These are phyloP conservation scores for Cantharis rustica DNA, from an alignment of 2,888 invertebrate genomes.

Conservation along the genomic window DNA sequence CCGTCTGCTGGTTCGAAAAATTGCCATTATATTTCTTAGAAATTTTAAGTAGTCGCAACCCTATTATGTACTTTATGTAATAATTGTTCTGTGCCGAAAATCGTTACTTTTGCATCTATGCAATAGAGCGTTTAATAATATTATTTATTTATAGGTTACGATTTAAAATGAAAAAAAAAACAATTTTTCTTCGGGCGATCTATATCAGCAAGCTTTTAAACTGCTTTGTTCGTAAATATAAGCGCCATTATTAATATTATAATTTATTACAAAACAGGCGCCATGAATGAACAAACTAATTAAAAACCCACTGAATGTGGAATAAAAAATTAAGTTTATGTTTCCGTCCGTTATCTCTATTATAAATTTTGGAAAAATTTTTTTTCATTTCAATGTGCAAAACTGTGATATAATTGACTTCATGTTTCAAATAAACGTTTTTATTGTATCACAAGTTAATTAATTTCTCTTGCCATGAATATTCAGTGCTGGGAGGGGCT, in stretches of 20 bases:
- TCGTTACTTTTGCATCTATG: neutral
- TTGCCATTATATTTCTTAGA: conserved; percentile 6
- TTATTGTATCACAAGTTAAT: neutral
- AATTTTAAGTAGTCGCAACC: neutral
- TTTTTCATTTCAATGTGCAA: neutral
- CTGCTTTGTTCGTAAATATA: neutral
- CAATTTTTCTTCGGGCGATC: neutral
- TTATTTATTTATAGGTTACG: neutral
- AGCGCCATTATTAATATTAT: neutral
- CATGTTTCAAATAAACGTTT: neutral
- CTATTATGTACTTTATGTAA: neutral
- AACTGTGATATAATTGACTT: neutral
- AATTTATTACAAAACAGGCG: neutral
- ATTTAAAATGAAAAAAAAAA: neutral
- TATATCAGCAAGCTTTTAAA: neutral
- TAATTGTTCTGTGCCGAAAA: neutral
- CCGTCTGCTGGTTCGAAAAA: conserved; percentile 18
- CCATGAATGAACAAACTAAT: neutral
- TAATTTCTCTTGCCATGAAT: neutral
- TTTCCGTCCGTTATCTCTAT: neutral
- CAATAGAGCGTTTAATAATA: neutral
- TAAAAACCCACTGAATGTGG: neutral
- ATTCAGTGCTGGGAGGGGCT: neutral
- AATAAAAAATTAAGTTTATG: neutral
- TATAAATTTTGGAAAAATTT: neutral